A percentile compares a stretch with the other conserved stretches of the same genome.
These are phyloP conservation scores for Drosophila yakuba DNA, from an alignment of 1,140 invertebrate species.

Conservation along the genomic window DNA sequence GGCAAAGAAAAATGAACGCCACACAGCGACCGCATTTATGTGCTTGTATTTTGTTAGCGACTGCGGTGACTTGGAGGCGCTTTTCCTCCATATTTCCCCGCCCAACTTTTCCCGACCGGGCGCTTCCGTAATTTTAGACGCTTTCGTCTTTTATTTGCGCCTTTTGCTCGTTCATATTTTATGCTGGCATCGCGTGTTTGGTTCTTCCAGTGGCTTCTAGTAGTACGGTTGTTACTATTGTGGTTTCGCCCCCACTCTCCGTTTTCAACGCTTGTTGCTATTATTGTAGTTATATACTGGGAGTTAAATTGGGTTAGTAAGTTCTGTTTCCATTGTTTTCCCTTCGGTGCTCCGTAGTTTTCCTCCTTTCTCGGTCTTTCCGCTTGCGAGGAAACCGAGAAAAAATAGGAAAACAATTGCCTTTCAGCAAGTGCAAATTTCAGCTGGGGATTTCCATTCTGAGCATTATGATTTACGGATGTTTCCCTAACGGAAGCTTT, in stretches of 20 bases:
- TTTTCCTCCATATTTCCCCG: not conserved
- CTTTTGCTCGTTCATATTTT: conserved; percentile 68
- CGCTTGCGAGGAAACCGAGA: conserved; percentile 3
- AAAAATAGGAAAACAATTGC: conserved; percentile 42
- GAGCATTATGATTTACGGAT: conserved; percentile 37
- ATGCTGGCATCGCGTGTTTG: conserved; percentile 37
- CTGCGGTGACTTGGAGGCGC: conserved; percentile 30
- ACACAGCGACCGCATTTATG: conserved; percentile 28
- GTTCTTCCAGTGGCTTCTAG: conserved; percentile 21
- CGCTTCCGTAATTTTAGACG: conserved; percentile 70
- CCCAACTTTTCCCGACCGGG: conserved; percentile 14
- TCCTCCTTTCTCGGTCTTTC: conserved; percentile 17
- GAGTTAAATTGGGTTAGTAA: conserved; percentile 74
- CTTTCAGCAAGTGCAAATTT: conserved; percentile 56
- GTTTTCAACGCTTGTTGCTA: conserved; percentile 44
- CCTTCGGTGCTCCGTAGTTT: conserved; percentile 10
- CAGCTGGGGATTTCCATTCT: conserved; percentile 31
- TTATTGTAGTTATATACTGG: conserved; percentile 44
- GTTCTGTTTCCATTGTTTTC: conserved; percentile 68
- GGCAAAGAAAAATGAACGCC: conserved; percentile 35
- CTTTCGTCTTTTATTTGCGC: conserved; percentile 68
- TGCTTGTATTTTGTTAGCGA: conserved; percentile 10
- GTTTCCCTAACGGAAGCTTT: conserved; percentile 29
- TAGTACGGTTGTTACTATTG: conserved; percentile 19
- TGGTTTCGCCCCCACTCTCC: conserved; percentile 23